Conservation (phyloP, 2,797 vertebrate genomes). For the Pygocentrus nattereri region DNA sequence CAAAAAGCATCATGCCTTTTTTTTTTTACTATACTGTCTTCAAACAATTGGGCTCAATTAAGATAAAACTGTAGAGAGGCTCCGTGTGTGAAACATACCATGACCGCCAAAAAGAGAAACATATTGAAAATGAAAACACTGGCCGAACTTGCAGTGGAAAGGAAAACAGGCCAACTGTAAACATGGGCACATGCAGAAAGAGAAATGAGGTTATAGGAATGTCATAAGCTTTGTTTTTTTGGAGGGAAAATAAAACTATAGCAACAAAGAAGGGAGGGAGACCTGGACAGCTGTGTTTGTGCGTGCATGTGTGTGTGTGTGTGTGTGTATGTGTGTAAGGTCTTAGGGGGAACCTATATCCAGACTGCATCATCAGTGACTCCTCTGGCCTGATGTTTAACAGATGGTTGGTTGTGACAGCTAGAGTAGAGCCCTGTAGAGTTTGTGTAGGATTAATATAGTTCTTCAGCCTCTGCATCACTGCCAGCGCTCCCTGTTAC, state of each 20-base stretch:
- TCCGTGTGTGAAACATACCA: neutral
- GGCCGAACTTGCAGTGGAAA: constrained; percentile 21
- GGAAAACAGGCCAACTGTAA: constrained; percentile 28
- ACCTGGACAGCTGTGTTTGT: constrained; percentile 30
- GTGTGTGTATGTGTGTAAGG: constrained; percentile 17
- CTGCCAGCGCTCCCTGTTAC: neutral
- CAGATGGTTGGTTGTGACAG: constrained; percentile 40
- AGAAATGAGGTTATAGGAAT: constrained; percentile 37
- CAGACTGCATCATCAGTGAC: constrained; percentile 30
- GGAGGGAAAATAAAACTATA: constrained; percentile 40
- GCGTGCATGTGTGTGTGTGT: constrained; percentile 14
- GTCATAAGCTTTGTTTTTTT: constrained; percentile 51
- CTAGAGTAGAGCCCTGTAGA: neutral
- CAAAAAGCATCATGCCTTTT: neutral
- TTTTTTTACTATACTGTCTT: neutral
- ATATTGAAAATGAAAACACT: constrained; percentile 19
- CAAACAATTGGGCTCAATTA: neutral
- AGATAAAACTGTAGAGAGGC: neutral
- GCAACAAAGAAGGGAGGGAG: constrained; percentile 36
- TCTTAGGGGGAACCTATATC: constrained; percentile 25
- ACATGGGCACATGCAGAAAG: constrained; percentile 41
- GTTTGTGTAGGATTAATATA: neutral
- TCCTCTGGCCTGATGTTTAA: constrained; percentile 33
- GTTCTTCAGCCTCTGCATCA: constrained; percentile 18
- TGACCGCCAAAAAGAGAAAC: neutral